These are phyloP conservation scores for Pollimyrus isidori DNA, from an alignment of 2,113 vertebrate genomes.

Conservation along the genomic window DNA sequence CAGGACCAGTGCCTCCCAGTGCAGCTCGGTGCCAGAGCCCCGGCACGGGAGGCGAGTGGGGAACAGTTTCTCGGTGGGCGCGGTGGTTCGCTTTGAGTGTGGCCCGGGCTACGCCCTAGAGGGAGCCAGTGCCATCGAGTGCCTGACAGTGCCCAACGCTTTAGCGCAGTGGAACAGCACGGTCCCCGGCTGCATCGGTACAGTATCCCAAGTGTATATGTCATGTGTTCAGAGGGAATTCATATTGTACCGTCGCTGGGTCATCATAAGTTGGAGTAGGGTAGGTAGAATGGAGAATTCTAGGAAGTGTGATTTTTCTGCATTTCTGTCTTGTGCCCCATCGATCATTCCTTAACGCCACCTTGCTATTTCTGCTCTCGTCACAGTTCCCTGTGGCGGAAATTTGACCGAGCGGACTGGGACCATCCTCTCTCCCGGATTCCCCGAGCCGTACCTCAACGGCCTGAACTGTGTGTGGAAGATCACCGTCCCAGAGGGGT, in stretches of 20 bases:
- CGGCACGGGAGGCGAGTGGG: slow-evolving; percentile 83
- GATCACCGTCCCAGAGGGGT: slow-evolving; percentile 89
- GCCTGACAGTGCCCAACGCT: slow-evolving; percentile 84
- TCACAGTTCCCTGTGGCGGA: slow-evolving; percentile 86
- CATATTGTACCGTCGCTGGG: neutral
- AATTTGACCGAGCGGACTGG: slow-evolving; percentile 88
- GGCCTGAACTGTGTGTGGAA: slow-evolving; percentile 98
- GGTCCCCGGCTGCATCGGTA: slow-evolving; percentile 85
- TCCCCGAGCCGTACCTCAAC: slow-evolving; percentile 94
- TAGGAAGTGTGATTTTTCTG: neutral
- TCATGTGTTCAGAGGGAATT: neutral
- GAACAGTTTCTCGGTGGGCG: slow-evolving; percentile 84
- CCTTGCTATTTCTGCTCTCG: neutral
- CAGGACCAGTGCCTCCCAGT: slow-evolving; percentile 89
- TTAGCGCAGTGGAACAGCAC: slow-evolving; percentile 93
- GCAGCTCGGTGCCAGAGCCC: slow-evolving; percentile 92
- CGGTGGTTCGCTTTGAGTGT: slow-evolving; percentile 85
- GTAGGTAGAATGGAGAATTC: slow-evolving; percentile 15
- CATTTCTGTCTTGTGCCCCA: neutral
- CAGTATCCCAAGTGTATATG: slow-evolving; percentile 19
- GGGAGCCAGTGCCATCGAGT: slow-evolving; percentile 77
- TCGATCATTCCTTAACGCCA: neutral
- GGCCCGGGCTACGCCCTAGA: slow-evolving; percentile 78
- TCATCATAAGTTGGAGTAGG: slow-evolving; percentile 46
- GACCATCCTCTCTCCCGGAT: slow-evolving; percentile 91